Conservation (phyloP, 1,140 invertebrate species). For the Zophobas morio region DNA sequence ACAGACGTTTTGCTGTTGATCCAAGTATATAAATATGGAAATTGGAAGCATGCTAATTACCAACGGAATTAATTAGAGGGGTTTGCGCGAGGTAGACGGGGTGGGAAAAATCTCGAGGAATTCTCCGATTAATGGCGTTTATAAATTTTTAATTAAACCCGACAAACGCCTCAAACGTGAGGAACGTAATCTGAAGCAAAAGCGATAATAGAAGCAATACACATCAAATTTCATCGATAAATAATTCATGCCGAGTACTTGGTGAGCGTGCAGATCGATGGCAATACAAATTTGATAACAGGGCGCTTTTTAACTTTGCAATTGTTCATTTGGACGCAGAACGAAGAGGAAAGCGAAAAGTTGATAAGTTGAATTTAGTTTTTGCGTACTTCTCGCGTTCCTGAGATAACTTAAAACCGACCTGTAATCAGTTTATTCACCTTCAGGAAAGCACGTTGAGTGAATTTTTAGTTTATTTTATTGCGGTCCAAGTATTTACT, state of each 20-base stretch:
- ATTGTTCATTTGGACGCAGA: background rate
- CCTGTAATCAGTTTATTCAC: too few relatives aligned
- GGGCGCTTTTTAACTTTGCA: background rate
- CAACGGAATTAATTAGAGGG: constrained; percentile 7
- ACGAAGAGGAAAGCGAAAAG: constrained; percentile 5
- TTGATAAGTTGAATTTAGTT: background rate
- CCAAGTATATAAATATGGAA: constrained; percentile 7
- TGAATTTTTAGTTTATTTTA: too few relatives aligned
- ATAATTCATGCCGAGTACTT: constrained; percentile 7
- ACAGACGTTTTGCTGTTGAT: constrained; percentile 12
- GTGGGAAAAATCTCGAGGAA: background rate
- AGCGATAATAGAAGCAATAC: constrained; percentile 28
- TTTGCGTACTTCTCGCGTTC: too few relatives aligned
- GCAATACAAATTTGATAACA: background rate
- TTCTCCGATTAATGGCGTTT: background rate
- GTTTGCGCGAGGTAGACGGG: background rate
- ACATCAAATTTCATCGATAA: constrained; percentile 29
- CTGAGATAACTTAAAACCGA: too few relatives aligned
- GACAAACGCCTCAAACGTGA: constrained; percentile 18
- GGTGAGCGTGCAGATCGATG: too few relatives aligned
- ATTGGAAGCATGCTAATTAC: constrained; percentile 9
- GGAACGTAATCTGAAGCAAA: constrained; percentile 20
- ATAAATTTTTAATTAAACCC: constrained; percentile 32
- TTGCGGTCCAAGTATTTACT: too few relatives aligned
- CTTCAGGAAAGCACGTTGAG: too few relatives aligned